Evolutionary conservation across 2,888 invertebrate species (phyloP).

Genomic region (Cremastinae sp.): DNA sequence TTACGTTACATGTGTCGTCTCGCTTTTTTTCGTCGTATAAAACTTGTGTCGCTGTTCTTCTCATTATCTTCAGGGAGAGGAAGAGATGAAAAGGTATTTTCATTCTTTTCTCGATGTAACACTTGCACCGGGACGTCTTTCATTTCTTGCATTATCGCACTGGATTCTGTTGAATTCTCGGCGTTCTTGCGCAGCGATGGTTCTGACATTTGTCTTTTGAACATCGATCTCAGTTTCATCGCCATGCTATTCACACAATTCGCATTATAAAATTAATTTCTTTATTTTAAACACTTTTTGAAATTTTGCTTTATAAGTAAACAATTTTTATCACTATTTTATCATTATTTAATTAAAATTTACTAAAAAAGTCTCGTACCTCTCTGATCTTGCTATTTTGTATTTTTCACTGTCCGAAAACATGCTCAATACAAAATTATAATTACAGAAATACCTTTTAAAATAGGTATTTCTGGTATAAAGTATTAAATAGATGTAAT

Average conservation of each 20-base stretch:
- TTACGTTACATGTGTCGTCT: slow-evolving; percentile 57
- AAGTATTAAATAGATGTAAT: too few relatives aligned
- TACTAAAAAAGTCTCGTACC: too few relatives aligned
- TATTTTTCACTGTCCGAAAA: slow-evolving; percentile 11
- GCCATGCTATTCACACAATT: slow-evolving; percentile 52
- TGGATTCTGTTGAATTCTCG: slow-evolving; percentile 59
- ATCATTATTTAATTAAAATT: too few relatives aligned
- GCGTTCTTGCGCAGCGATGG: slow-evolving; percentile 12
- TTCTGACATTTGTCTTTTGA: slow-evolving; percentile 59
- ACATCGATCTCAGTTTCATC: slow-evolving; percentile 62
- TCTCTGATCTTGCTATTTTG: too few relatives aligned
- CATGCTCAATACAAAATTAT: slow-evolving; percentile 8
- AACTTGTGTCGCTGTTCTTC: slow-evolving; percentile 4
- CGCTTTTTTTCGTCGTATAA: slow-evolving; percentile 40
- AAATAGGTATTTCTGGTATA: too few relatives aligned
- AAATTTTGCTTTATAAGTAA: not conserved
- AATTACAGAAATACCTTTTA: not conserved
- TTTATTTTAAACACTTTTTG: not conserved
- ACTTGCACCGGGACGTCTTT: slow-evolving; percentile 50
- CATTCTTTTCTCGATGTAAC: slow-evolving; percentile 19
- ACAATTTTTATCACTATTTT: not conserved
- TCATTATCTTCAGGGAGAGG: not conserved
- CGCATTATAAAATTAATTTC: not conserved
- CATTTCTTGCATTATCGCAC: slow-evolving; percentile 62
- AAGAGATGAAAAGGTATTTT: slow-evolving; percentile 12